Evolutionary conservation across 2,888 invertebrate genomes (phyloP), one percentile per base, ranked within the genome.

Genomic region (Leptura quadrifasciata): DNA sequence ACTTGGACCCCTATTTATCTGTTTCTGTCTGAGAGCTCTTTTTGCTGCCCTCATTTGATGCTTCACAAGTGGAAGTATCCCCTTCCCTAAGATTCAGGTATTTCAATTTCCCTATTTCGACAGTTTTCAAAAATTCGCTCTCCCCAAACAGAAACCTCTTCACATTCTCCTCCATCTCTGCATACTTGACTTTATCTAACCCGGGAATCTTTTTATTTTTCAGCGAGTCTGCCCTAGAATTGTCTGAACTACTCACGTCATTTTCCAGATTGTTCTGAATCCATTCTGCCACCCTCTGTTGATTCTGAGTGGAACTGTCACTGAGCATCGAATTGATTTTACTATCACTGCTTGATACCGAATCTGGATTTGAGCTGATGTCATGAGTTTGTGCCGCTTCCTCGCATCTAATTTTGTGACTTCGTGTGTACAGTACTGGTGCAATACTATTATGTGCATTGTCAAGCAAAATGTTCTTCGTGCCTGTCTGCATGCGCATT

Each of bases 401-500:
- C 17, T 80, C 81, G 18, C 60, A 72, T 64, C 77, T 79, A 12
- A 74, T 79, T 65, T 83, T 84, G 31, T 83, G 78, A 57, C 83
- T 92, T 10, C 93, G 90, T 21, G 47, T 54, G 27, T 52, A 54
- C 1, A 63, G 10, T 39, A 95, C 93, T 0, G 95, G 95, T 15
- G 94, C 93, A 31, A 94, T 92, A 79, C 92, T 92, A 60, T 94
- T 93, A 82, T 94, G 94, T 39, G 94, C 94, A 84, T 95, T 95
- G 87, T 95, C 95, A 24, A 96, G 89, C 5, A 96, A 89, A 83
- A 96, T 95, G 87, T 95, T 96, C 86, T 94, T 95, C 12, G 95
- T 94, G 6, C 95, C 95, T 6, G 93, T 93, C 84, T 95, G 95
- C 84, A 95, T 91, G 52, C 95, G 91, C 85, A 95, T 91, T 69